Conservation (phyloP, 2,113 vertebrate genomes). For the Zootoca vivipara region DNA sequence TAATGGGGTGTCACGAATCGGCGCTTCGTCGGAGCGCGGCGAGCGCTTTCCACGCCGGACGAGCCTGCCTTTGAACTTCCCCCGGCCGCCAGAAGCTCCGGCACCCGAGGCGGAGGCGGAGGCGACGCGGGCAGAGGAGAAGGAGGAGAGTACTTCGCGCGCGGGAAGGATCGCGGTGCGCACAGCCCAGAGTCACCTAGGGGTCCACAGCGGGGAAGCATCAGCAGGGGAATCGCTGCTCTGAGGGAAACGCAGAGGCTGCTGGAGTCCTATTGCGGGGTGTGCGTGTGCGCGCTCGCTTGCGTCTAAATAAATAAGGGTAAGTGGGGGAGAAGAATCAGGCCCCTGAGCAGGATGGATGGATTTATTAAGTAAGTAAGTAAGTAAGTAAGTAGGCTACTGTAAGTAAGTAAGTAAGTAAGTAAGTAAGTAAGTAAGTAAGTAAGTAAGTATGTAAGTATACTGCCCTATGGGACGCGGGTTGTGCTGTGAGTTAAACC, state of each 20-base stretch:
- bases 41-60: conserved; percentile 61
- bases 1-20: conserved; percentile 83
- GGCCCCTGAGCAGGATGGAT: neutral
- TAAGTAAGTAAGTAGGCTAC: no score
- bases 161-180: neutral
- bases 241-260: neutral
- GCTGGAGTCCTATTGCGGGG: neutral
- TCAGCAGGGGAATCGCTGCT: neutral
- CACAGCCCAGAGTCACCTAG: neutral
- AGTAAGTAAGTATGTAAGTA: no score
- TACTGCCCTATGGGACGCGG: no score
- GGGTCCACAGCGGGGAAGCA: neutral
- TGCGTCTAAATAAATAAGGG: no score
- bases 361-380: no score
- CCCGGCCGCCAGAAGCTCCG: conserved; percentile 71
- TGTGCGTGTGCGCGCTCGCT: neutral
- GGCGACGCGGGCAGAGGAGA: neutral
- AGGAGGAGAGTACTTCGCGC: neutral
- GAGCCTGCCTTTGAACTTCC: conserved; percentile 79
- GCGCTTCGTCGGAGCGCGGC: conserved; percentile 76
- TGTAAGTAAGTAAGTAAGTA: no score
- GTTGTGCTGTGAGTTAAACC: no score
- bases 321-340: neutral
- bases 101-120: conserved; percentile 18
- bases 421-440: no score